Evolutionary conservation across 2,113 vertebrate genomes (phyloP).

Genomic region (Megatriorchis doriae): DNA sequence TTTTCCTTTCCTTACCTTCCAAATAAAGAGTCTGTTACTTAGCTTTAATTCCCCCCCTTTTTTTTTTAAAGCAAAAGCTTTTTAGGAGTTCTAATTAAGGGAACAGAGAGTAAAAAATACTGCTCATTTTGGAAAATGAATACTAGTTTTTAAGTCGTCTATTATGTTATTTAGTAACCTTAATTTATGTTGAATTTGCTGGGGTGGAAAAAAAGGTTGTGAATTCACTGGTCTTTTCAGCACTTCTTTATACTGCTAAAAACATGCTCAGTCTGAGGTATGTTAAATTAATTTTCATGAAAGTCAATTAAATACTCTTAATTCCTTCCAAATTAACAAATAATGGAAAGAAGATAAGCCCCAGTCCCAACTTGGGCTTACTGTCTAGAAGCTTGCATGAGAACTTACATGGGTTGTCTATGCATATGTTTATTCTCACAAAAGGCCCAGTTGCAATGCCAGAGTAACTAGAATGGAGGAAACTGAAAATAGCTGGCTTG

Average conservation of each 20-base stretch:
- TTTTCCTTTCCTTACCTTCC: background rate
- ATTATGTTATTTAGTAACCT: background rate
- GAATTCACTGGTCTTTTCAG: background rate
- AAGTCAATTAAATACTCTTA: conserved; percentile 39
- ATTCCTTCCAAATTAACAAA: background rate
- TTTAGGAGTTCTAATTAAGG: background rate
- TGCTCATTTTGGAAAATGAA: background rate
- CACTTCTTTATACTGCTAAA: background rate
- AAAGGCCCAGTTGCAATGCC: background rate
- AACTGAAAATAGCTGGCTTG: background rate
- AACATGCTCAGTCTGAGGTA: background rate
- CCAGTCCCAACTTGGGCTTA: background rate
- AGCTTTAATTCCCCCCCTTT: background rate
- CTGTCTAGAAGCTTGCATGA: background rate
- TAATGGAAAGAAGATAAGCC: background rate
- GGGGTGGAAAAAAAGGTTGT: background rate
- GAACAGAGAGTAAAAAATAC: background rate
- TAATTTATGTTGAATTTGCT: background rate
- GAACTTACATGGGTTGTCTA: background rate
- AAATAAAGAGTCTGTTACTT: background rate
- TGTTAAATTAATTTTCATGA: conserved; percentile 16
- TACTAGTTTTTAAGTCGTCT: background rate
- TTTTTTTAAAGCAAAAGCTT: background rate
- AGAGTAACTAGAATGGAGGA: background rate
- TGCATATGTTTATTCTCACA: background rate